Base-by-base conservation (phyloP, 2,113 vertebrate genomes). In the Murina feae region DNA sequence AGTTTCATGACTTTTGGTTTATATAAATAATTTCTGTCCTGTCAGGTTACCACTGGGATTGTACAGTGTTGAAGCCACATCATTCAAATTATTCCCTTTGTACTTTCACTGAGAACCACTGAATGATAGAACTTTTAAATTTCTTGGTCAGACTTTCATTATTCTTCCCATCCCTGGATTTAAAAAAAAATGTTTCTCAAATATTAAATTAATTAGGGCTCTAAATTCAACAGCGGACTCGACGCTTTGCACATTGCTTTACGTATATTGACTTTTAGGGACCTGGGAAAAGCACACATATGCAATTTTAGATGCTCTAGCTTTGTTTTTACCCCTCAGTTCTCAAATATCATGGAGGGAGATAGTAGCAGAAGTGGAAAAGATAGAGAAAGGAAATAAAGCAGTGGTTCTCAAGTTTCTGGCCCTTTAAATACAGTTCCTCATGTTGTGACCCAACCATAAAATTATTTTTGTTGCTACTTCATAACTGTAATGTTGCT, bases 21-120 rank as follows among this genome's bases (percentile, higher is more conserved):
- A 91, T 37, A 74, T 28, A 75, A 94, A 66, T 75, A 47, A 82
- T 91, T 95, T 95, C 66, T 71, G 9, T 23, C 16, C 44, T 75
- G 58, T 35, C 71, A 91, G 35, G 9, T 81, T 83, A 58, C 6
- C 49, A 83, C 4, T 25, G 53, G 37, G 13, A 60, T 65, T 39
- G 30, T 63, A 25, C 35, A 28, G 14, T 49, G 37, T 85, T 25
- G 13, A 76, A 55, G 42, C 32, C 51, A 39, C 35, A 58, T 66
- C 63, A 86, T 86, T 92, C 69, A 82, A 79, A 74, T n/a, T 6
- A 63, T 60, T 95, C n/a, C 44, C 76, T 84, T n/a, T 72, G 9
- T 1, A 47, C 30, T 37, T 89, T 58, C 74, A 53, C 78, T 82
- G 75, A 65, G 55, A 91, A 84, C 32, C 39, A 89, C 32, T 65